phyloP scores from a whole-genome alignment of 1,140 invertebrate genomes.

The Drosophila nebulosa region DNA sequence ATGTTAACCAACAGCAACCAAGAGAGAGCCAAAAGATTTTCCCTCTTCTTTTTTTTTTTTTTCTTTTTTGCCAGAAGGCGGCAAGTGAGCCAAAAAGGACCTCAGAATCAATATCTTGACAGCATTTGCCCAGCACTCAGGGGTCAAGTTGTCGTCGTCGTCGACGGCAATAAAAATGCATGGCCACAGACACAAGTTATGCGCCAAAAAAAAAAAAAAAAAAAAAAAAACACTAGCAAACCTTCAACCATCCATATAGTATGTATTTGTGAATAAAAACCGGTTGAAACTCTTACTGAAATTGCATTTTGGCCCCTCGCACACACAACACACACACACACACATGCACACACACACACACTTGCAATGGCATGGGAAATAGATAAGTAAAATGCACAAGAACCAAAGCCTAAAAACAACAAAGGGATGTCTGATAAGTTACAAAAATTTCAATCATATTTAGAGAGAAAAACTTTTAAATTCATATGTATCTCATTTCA shows the following conservation, averaged over 20 bases:
- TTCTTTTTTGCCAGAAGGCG: not conserved
- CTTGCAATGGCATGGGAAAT: not conserved
- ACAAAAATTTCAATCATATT: too few species aligned
- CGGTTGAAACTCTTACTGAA: not conserved
- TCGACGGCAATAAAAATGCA: constrained; percentile 37
- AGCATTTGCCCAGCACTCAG: constrained; percentile 14
- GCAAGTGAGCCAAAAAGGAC: constrained; percentile 6
- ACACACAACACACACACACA: not conserved
- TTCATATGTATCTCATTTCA: too few species aligned
- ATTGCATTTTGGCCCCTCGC: not conserved
- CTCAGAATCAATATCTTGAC: constrained; percentile 52
- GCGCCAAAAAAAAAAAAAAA: not conserved
- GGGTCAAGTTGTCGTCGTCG: constrained; percentile 5
- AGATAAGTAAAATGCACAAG: not conserved
- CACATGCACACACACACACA: not conserved
- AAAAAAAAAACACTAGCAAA: not conserved
- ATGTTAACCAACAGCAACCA: constrained; percentile 46
- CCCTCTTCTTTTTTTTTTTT: not conserved
- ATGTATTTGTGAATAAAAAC: not conserved
- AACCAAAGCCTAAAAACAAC: too few species aligned
- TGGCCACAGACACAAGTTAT: constrained; percentile 18
- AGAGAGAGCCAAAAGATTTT: constrained; percentile 37
- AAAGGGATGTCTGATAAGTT: too few species aligned
- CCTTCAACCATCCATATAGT: not conserved
- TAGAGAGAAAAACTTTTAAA: too few species aligned